Evolutionary conservation across 2,797 vertebrate genomes (phyloP).

Genomic region (Perodicticus potto): DNA sequence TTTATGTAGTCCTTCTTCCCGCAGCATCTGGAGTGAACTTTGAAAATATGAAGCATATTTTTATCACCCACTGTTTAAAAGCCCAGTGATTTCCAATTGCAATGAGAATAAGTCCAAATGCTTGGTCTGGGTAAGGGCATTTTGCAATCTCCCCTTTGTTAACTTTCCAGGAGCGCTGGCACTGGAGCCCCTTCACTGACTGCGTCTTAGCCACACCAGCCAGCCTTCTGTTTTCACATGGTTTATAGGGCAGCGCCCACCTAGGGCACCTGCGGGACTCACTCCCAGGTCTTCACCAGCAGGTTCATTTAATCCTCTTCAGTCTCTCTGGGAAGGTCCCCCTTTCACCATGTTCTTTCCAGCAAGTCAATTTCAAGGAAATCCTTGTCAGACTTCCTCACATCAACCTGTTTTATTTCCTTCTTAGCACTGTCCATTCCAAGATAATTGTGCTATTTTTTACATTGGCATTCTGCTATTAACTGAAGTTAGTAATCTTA

Average conservation of each 20-base stretch:
- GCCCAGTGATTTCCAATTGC: background rate
- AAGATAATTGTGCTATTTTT: constrained; percentile 53
- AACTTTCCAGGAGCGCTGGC: background rate
- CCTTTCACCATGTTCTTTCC: background rate
- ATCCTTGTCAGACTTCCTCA: background rate
- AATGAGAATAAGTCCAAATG: background rate
- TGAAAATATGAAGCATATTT: background rate
- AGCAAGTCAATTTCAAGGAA: background rate
- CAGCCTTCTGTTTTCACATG: background rate
- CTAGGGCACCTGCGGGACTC: background rate
- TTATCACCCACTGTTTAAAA: background rate
- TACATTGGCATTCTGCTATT: constrained; percentile 43
- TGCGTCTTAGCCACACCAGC: too few relatives aligned
- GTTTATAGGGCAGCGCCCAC: background rate
- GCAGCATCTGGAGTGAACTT: background rate
- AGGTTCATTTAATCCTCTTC: background rate
- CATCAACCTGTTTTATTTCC: constrained; percentile 32
- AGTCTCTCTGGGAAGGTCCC: background rate
- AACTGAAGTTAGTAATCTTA: constrained; percentile 58
- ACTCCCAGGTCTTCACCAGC: background rate
- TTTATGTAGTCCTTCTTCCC: background rate
- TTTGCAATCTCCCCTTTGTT: too few relatives aligned
- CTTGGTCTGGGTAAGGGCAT: background rate
- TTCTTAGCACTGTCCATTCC: background rate
- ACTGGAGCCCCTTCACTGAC: background rate